Base-by-base conservation (phyloP, 2,113 vertebrate species). In the Camelus dromedarius region DNA sequence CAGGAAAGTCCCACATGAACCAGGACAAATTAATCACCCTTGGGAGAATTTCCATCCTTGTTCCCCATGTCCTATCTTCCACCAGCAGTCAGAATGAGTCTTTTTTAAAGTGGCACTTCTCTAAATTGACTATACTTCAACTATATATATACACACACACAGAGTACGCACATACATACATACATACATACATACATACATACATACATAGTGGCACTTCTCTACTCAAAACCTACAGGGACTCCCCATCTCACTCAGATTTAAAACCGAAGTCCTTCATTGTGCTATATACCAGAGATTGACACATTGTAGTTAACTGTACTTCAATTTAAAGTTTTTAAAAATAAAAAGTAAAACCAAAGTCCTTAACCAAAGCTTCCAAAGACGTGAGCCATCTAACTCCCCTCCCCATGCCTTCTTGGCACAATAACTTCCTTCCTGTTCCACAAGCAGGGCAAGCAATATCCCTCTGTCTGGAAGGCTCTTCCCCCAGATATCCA, bases 211-310 rank as follows among this genome's bases (percentile, higher is more conserved):
- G 72, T 75, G 4, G 13, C 0, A 69, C 1, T 79, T 79, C 24
- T 52, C 72, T 91, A 81, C 67, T 95, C 20, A 89, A 80, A 89
- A 73, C 26, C 50, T 89, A 80, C 19, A 84, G 22, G 19, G 72
- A 87, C 24, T 86, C 80, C n/a, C 24, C 73, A 62, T 85, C 69
- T 93, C 73, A 81, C 22, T 94, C 35, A 62, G 26, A 92, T 80
- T 81, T 48, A 95, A 97, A 94, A 90, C 20, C n/a, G 81, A 28
- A 91, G 38, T 91, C n/a, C 52, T 93, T 79, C 38, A 42, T 42
- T 42, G 38, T 42, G 38, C 38, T 42, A 42, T 42, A 42, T 42
- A 42, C 38, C 38, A 42, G 38, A 42, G 38, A 42, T 42, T 42
- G 38, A 42, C 38, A 42, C 38, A 42, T 42, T 42, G 38, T 42